Evolutionary conservation across 2,113 vertebrate species (phyloP).

Genomic region (Tupaia tana): DNA sequence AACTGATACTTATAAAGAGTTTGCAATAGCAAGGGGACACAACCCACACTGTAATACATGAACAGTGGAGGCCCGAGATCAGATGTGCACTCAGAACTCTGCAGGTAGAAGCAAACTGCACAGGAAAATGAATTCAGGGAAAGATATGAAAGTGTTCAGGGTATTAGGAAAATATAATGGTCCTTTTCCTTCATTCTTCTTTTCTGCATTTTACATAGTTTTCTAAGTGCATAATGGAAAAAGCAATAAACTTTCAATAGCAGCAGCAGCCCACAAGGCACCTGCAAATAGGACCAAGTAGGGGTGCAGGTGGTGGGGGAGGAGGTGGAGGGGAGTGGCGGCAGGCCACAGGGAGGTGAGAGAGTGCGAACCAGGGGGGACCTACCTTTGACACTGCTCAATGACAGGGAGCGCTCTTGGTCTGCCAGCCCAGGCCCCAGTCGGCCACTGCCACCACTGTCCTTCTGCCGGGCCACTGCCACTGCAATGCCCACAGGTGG

Average conservation of each 20-base stretch:
- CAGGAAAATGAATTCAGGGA: neutral
- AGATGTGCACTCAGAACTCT: rapidly evolving
- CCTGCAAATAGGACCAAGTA: neutral
- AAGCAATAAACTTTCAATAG: neutral
- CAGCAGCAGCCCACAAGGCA: neutral
- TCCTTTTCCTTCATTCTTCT: neutral
- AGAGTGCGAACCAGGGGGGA: neutral
- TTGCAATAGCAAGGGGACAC: neutral
- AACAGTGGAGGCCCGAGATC: rapidly evolving
- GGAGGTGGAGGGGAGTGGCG: neutral
- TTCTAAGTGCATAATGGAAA: neutral
- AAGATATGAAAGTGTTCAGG: neutral
- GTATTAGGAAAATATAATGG: neutral
- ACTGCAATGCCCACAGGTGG: constrained; percentile 97
- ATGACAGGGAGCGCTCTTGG: constrained; percentile 89
- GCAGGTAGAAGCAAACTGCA: neutral
- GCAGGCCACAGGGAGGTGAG: rapidly evolving
- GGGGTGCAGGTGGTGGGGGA: neutral
- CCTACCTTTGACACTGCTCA: constrained; percentile 94
- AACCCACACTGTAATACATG: neutral
- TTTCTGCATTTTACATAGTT: neutral
- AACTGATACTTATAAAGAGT: neutral
- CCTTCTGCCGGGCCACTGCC: constrained; percentile 96
- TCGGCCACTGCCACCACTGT: constrained; percentile 91
- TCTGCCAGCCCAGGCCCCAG: constrained; percentile 88